phyloP scores from a whole-genome alignment of 2,888 invertebrate species.

The Steinernema hermaphroditum region DNA sequence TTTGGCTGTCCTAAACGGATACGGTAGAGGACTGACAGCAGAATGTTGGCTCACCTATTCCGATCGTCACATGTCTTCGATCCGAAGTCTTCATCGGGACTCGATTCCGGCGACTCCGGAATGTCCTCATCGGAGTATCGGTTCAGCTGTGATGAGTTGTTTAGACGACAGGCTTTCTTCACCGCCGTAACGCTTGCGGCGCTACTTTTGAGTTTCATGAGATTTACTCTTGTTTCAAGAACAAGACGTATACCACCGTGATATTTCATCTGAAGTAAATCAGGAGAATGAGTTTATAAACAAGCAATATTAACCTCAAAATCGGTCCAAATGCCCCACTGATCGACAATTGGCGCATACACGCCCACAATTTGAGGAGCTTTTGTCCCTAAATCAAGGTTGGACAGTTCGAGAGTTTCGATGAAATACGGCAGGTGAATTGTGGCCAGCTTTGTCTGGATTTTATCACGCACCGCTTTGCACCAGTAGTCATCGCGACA shows the following conservation, averaged over 20 bases:
- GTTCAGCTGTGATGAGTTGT: conserved; percentile 26
- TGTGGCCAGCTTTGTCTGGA: conserved; percentile 83
- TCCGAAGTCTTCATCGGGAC: conserved; percentile 64
- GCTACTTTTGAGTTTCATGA: conserved; percentile 73
- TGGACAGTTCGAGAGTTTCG: conserved; percentile 76
- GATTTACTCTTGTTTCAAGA: conserved; percentile 84
- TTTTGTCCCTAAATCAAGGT: conserved; percentile 58
- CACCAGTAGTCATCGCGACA: conserved; percentile 77
- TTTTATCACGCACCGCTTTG: conserved; percentile 76
- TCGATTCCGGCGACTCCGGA: conserved; percentile 62
- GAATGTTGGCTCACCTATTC: conserved; percentile 5
- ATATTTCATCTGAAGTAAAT: conserved; percentile 53
- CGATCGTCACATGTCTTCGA: conserved; percentile 49
- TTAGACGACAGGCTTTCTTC: conserved; percentile 29
- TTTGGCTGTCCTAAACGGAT: conserved; percentile 33
- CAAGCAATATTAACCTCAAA: conserved; percentile 71
- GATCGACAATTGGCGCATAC: conserved; percentile 75
- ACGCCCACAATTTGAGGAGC: conserved; percentile 59
- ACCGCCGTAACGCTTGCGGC: neutral
- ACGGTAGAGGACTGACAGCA: neutral
- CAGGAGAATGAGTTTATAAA: neutral
- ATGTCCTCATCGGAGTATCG: conserved; percentile 48
- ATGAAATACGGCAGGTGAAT: conserved; percentile 87
- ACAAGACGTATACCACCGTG: conserved; percentile 78
- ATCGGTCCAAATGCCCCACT: conserved; percentile 85